phyloP scores from a whole-genome alignment of 2,113 vertebrate species.

The Tor tambroides region DNA sequence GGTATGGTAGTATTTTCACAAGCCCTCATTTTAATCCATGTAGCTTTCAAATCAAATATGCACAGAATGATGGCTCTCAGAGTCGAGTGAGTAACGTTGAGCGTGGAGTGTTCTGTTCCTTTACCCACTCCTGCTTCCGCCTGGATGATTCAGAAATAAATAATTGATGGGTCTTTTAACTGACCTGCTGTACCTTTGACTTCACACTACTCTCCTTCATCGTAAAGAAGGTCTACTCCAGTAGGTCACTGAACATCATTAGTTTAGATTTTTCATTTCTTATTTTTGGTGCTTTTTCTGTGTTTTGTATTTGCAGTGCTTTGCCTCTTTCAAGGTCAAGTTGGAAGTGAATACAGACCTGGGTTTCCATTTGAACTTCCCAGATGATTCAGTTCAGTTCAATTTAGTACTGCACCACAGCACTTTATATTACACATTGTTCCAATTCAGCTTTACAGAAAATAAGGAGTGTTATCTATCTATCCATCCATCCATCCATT shows the following conservation, averaged over 20 bases:
- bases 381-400: not conserved
- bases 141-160: slow-evolving; percentile 28
- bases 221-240: not conserved
- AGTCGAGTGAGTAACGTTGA: not conserved
- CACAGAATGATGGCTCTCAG: slow-evolving; percentile 10
- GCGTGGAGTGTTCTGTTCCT: slow-evolving; percentile 1
- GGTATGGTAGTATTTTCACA: not conserved
- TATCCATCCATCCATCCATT: no score
- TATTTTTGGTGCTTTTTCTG: not conserved
- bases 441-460: not conserved
- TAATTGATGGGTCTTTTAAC: slow-evolving; percentile 23
- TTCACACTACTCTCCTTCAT: slow-evolving; percentile 5
- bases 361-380: not conserved
- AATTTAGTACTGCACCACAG: not conserved
- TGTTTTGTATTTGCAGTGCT: not conserved
- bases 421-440: not conserved
- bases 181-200: slow-evolving; percentile 17
- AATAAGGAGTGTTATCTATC: no score
- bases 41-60: slow-evolving; percentile 26
- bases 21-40: not conserved
- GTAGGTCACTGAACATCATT: slow-evolving; percentile 27
- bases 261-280: not conserved
- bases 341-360: not conserved
- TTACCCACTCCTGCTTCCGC: not conserved
- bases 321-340: slow-evolving; percentile 23